These are phyloP conservation scores for Salvelinus namaycush DNA, from an alignment of 2,113 vertebrate species.

Conservation along the genomic window DNA sequence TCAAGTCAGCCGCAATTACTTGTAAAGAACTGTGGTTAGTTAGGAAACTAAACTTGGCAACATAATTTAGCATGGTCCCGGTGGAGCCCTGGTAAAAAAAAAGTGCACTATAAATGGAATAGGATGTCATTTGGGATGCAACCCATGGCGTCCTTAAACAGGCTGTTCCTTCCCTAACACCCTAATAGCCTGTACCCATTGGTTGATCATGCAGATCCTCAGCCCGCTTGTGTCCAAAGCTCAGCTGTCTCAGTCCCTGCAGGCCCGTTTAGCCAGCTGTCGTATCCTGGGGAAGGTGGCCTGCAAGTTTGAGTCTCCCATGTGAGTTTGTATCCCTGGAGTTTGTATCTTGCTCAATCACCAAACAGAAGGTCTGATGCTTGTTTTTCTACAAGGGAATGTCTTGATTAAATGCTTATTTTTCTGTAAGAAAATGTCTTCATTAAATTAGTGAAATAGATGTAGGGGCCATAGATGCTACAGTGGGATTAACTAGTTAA, in stretches of 20 bases:
- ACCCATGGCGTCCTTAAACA: too few species aligned
- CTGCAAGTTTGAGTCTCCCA: slow-evolving; percentile 87
- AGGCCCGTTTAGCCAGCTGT: slow-evolving; percentile 88
- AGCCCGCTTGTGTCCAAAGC: slow-evolving; percentile 89
- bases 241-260: slow-evolving; percentile 87
- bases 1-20: neutral
- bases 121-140: too few species aligned
- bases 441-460: too few species aligned
- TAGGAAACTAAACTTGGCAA: neutral
- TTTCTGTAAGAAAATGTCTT: too few species aligned
- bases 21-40: neutral
- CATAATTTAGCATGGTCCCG: neutral
- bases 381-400: neutral
- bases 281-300: slow-evolving; percentile 90
- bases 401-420: too few species aligned
- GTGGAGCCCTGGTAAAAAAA: too few species aligned
- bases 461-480: too few species aligned
- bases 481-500: too few species aligned
- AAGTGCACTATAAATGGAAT: too few species aligned
- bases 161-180: too few species aligned
- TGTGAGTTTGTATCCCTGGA: slow-evolving; percentile 72
- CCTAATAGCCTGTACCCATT: slow-evolving; percentile 1
- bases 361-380: neutral
- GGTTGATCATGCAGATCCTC: slow-evolving; percentile 79
- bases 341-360: neutral